Base-by-base conservation (phyloP, 2,888 invertebrate genomes). In the Protophormia terraenovae region DNA sequence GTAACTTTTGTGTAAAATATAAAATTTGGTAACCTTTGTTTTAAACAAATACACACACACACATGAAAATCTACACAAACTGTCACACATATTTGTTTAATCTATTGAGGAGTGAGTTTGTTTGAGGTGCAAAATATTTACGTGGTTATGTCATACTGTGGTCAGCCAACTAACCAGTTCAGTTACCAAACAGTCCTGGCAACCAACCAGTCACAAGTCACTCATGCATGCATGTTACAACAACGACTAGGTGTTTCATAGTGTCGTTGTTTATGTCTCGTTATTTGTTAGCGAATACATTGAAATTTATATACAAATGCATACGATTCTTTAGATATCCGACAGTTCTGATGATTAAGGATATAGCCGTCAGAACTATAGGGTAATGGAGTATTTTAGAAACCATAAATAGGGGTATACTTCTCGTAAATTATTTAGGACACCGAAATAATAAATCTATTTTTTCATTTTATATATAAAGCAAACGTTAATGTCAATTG, bases 271-370 rank as follows among this genome's bases (percentile, higher is more conserved):
- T 85, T 82, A 76, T 76, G 60, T 53, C 66, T 67, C 32, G 81
- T 78, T 78, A 85, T 81, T 79, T 86, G 79, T 82, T 82, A 71
- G 62, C 80, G 60, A 60, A 79, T 67, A 69, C n/a, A n/a, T n/a
- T n/a, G n/a, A 79, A 62, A 47, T 78, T 45, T 77, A 50, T 12
- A 50, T 10, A 50, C 19, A n/a, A 16, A 45, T 7, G 16, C 47
- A 47, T 5, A 4, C 47, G 16, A 45, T 16, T 3, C 32, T 32
- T 32, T 32, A 32, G 4, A 32, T 32, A 32, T 10, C 32, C 32
- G n/a, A n/a, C n/a, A n/a, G n/a, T n/a, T n/a, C n/a, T n/a, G n/a
- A n/a, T n/a, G n/a, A n/a, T n/a, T n/a, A n/a, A n/a, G n/a, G n/a
- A n/a, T n/a, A n/a, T n/a, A n/a, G n/a, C n/a, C n/a, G n/a, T n/a